phyloP scores from a whole-genome alignment of 2,113 vertebrate species.

The Fukomys damarensis region DNA sequence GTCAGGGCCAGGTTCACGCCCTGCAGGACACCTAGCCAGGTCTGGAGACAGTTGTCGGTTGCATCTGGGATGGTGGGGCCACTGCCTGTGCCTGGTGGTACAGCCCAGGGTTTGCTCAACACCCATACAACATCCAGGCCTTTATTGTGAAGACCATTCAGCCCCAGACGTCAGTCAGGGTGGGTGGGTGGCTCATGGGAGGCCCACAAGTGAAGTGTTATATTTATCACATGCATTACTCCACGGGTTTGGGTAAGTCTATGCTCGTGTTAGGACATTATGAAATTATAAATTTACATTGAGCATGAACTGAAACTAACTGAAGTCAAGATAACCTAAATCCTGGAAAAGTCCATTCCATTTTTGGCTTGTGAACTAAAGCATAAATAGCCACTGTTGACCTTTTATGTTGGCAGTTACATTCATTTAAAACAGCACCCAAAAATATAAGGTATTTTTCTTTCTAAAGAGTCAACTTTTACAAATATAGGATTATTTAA shows the following conservation, averaged over 20 bases:
- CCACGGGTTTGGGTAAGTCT: background rate
- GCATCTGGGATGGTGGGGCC: accelerated
- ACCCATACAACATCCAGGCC: accelerated
- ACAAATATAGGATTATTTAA: background rate
- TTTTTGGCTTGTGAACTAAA: background rate
- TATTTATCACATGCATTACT: background rate
- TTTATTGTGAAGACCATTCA: background rate
- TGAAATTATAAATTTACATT: background rate
- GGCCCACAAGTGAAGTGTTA: background rate
- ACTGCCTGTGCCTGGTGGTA: background rate
- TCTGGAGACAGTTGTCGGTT: background rate
- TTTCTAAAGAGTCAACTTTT: background rate
- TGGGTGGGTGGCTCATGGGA: background rate
- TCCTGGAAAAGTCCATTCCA: background rate
- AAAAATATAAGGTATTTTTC: background rate
- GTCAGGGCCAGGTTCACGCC: background rate
- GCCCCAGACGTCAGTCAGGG: background rate
- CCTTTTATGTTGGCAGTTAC: background rate
- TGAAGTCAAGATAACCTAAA: background rate
- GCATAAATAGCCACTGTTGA: background rate
- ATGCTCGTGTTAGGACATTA: background rate
- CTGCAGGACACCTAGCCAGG: accelerated
- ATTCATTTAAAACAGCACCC: background rate
- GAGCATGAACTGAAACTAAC: background rate
- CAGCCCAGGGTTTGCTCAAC: background rate